Percentiles rank a stretch among this genome's conserved stretches.
Conservation (phyloP, 2,113 vertebrate species). For the Solenodon paradoxus region DNA sequence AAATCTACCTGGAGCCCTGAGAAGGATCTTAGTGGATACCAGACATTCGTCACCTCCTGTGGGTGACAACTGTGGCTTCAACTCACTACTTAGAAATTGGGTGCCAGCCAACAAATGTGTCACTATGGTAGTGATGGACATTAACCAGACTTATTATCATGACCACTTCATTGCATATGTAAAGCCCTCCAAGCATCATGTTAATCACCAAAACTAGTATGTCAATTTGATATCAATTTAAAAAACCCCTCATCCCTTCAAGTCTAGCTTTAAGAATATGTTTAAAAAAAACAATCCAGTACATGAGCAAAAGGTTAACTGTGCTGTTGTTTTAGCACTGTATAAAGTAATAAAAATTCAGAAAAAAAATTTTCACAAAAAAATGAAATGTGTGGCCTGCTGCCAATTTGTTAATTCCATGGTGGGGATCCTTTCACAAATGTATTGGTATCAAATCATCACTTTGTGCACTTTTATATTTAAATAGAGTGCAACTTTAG, state of each 20-base stretch:
- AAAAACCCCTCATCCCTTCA: neutral
- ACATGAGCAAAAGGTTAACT: neutral
- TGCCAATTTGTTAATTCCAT: neutral
- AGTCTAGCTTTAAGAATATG: neutral
- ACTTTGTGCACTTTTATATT: neutral
- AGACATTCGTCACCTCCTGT: neutral
- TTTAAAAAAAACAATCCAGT: neutral
- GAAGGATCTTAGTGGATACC: neutral
- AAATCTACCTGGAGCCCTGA: neutral
- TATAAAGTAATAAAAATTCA: neutral
- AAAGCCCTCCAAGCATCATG: neutral
- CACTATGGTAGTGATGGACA: neutral
- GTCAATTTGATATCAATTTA: neutral
- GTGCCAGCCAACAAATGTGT: neutral
- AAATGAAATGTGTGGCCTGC: neutral
- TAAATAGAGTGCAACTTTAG: neutral
- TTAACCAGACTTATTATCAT: neutral
- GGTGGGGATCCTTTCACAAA: neutral
- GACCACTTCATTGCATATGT: neutral
- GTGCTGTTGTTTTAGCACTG: neutral
- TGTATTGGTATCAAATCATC: neutral
- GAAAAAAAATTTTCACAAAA: neutral
- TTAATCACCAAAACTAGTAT: neutral
- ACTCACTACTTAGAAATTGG: conserved; percentile 14
- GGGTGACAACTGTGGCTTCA: neutral